Evolutionary conservation across 2,888 invertebrate species (phyloP).

Genomic region (Netelia melanura): DNA sequence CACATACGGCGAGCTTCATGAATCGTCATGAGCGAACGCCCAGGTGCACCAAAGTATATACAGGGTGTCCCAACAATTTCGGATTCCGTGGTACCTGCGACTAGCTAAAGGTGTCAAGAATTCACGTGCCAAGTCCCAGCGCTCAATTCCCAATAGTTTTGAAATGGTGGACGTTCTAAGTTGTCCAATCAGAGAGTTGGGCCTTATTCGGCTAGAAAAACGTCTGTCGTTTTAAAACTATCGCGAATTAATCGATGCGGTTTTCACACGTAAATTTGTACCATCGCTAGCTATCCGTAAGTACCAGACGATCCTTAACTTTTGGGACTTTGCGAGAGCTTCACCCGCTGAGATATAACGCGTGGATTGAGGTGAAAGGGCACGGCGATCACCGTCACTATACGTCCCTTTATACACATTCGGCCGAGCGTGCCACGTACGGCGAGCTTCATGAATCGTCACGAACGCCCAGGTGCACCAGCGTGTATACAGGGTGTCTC

Average conservation of each 20-base stretch:
- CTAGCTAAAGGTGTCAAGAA: too few relatives aligned
- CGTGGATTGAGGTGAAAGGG: slow-evolving; percentile 15
- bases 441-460: slow-evolving; percentile 53
- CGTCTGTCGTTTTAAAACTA: too few relatives aligned
- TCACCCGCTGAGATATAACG: neutral
- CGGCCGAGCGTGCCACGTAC: slow-evolving; percentile 37
- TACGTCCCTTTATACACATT: slow-evolving; percentile 48
- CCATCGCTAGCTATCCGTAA: too few relatives aligned
- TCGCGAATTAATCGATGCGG: too few relatives aligned
- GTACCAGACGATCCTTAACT: too few relatives aligned
- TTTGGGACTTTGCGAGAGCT: slow-evolving; percentile 19
- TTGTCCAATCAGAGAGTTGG: too few relatives aligned
- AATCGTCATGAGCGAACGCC: slow-evolving; percentile 57
- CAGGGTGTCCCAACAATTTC: neutral
- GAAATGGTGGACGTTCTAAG: too few relatives aligned
- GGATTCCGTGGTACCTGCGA: too few relatives aligned
- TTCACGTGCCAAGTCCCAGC: too few relatives aligned
- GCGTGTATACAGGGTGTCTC: neutral
- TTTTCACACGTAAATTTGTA: too few relatives aligned
- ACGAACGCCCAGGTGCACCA: slow-evolving; percentile 31
- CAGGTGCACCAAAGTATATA: neutral
- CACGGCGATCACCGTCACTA: slow-evolving; percentile 2
- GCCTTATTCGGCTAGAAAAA: too few relatives aligned
- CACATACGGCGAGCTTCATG: slow-evolving; percentile 36
- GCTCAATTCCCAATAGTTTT: too few relatives aligned